Base-by-base conservation (phyloP, 2,797 vertebrate genomes). In the Chelon labrosus region DNA sequence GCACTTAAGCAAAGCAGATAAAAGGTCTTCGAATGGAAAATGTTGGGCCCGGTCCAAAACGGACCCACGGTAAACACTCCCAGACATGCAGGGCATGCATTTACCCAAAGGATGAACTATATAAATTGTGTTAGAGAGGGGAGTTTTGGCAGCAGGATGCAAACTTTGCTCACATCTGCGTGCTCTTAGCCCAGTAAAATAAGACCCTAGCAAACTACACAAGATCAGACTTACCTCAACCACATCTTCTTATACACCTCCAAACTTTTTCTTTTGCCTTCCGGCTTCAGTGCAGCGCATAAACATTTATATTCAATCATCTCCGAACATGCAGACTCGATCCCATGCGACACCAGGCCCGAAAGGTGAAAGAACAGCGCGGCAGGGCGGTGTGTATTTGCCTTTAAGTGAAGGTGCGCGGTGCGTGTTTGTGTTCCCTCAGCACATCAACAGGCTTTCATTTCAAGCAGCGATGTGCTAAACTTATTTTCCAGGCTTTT, bases 401-500 rank as follows among this genome's bases (percentile, higher is more conserved):
- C 50, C 56, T 76, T 58, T 44, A 66, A 74, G 72, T 73, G 72
- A 62, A 57, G 42, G 57, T 65, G 62, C 68, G 27, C 51, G 63
- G 37, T 76, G 44, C 72, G 78, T 65, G 76, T 59, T 54, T 64
- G 46, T 63, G 57, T 38, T 71, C 54, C n/a, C 19, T 22, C 27
- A 53, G 71, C 31, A 73, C 86, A 85, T 88, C 75, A 87, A 79
- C 84, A 75, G 82, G 83, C 77, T 88, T 92, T 89, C 77, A 80
- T 76, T 89, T 87, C 79, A 84, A 90, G 84, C 88, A 79, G 84
- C 27, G 65, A 81, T 73, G 83, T 50, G 59, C 85, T 86, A 80
- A 90, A 83, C 78, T 83, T 89, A 81, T 91, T 92, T 88, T 89
- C 61, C 70, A 77, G 49, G 80, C 79, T 83, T 88, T 83, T 87